A percentile compares a stretch with the other conserved stretches of the same genome.
Evolutionary conservation across 1,140 invertebrate genomes (phyloP).

Genomic region (Drosophila lacteicornis): DNA sequence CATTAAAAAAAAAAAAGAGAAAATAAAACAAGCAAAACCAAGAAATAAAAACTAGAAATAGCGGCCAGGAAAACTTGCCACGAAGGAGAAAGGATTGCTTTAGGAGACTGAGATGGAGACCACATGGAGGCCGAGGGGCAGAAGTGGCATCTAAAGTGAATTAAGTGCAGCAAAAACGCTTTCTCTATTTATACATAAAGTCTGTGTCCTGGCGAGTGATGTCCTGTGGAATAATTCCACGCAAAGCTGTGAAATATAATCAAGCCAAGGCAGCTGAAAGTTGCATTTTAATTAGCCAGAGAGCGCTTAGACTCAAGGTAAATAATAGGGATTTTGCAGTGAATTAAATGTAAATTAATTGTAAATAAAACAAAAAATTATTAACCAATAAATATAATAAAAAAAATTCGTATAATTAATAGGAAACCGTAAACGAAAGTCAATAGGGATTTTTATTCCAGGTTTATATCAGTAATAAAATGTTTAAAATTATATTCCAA

Average conservation of each 20-base stretch:
- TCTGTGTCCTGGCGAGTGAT: slow-evolving; percentile 1
- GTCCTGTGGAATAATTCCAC: slow-evolving; percentile 6
- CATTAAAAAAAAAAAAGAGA: slow-evolving; percentile 58
- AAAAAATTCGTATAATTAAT: too few species aligned
- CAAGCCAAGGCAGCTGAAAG: neutral
- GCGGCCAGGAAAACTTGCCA: slow-evolving; percentile 22
- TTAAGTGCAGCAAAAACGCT: slow-evolving; percentile 54
- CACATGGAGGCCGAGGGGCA: neutral
- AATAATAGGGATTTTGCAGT: neutral
- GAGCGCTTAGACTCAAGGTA: neutral
- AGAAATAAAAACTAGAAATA: slow-evolving; percentile 39
- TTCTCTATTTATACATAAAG: slow-evolving; percentile 10
- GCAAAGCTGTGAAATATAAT: neutral
- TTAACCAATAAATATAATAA: too few species aligned
- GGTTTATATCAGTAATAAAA: too few species aligned
- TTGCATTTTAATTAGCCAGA: slow-evolving; percentile 11
- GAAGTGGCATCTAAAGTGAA: slow-evolving; percentile 59
- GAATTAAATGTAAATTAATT: neutral
- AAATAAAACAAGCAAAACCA: slow-evolving; percentile 1
- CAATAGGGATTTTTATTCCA: too few species aligned
- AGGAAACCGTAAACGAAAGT: too few species aligned
- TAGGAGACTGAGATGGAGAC: neutral
- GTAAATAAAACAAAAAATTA: neutral
- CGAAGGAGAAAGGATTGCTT: slow-evolving; percentile 13
- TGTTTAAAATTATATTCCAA: too few species aligned